phyloP scores from a whole-genome alignment of 2,797 vertebrate genomes.

The Manis javanica region DNA sequence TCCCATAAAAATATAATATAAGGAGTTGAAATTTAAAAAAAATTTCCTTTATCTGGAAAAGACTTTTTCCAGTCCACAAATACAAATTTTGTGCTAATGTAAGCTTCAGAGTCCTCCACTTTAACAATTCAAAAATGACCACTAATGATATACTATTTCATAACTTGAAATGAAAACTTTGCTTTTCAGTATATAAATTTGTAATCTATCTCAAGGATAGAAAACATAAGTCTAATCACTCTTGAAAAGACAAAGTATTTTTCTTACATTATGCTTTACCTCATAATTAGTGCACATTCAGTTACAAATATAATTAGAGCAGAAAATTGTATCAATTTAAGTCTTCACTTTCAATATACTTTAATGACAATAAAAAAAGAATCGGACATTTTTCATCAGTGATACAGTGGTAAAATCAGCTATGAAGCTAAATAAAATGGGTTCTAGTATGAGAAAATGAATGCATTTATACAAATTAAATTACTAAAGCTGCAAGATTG shows the following conservation, averaged over 20 bases:
- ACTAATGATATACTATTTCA: background rate
- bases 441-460: background rate
- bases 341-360: background rate
- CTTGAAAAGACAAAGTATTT: background rate
- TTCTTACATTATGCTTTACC: background rate
- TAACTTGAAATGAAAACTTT: background rate
- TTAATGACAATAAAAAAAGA: background rate
- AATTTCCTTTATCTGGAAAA: background rate
- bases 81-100: background rate
- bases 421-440: background rate
- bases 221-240: background rate
- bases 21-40: background rate
- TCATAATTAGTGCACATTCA: background rate
- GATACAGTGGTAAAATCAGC: background rate
- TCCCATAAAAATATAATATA: background rate
- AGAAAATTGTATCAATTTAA: background rate
- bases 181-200: background rate
- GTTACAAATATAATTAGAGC: background rate
- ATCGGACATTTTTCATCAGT: background rate
- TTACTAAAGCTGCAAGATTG: background rate
- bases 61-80: background rate
- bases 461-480: background rate
- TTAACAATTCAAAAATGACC: background rate
- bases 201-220: background rate
- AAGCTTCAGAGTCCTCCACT: background rate